phyloP scores from a whole-genome alignment of 2,113 vertebrate species.

The Setophaga coronata region DNA sequence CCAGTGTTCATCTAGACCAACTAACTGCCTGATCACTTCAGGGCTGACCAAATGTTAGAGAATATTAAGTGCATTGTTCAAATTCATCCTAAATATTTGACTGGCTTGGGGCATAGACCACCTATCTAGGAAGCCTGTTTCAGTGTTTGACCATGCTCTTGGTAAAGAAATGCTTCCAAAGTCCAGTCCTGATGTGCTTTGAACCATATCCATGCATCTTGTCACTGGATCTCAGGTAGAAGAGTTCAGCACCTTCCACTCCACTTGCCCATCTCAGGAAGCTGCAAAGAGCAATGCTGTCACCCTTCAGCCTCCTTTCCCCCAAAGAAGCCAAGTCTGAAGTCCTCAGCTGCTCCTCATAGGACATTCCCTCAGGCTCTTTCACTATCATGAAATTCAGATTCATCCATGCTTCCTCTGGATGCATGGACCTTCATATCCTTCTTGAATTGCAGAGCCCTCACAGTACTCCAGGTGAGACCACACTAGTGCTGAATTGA shows the following conservation, averaged over 20 bases:
- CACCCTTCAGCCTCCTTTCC: neutral
- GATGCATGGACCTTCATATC: neutral
- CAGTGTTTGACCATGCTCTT: neutral
- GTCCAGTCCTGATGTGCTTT: neutral
- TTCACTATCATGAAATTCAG: neutral
- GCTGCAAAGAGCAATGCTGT: neutral
- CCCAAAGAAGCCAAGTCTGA: accelerated
- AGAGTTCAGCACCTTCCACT: neutral
- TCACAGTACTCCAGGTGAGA: neutral
- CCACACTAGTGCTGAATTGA: neutral
- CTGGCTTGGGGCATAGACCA: accelerated
- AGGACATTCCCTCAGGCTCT: neutral
- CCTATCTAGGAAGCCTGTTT: no score
- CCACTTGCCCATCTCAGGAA: neutral
- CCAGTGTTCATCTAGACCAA: accelerated
- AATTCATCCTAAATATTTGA: neutral
- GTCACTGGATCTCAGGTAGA: neutral
- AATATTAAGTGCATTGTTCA: neutral
- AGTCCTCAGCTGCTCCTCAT: neutral
- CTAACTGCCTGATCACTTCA: neutral
- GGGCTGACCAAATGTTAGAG: neutral
- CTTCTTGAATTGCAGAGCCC: neutral
- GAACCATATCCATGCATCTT: neutral
- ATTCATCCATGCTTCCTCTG: neutral
- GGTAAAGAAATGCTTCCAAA: neutral